Percentiles rank a stretch among this genome's conserved stretches.
These are phyloP conservation scores for Entelurus aequoreus DNA, from an alignment of 2,113 vertebrate species.

Conservation along the genomic window DNA sequence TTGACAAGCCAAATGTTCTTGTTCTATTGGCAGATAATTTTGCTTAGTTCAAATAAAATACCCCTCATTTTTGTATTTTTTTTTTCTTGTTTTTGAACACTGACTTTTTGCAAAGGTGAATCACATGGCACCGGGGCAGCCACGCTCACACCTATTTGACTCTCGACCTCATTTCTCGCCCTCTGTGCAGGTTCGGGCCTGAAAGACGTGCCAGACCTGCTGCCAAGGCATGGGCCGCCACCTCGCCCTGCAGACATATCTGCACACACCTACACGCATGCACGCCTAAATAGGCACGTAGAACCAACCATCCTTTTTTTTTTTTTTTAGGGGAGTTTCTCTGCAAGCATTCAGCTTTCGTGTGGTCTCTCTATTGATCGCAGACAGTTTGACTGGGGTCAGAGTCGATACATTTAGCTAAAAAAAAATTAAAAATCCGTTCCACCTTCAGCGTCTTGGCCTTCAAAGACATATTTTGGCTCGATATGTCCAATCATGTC, in stretches of 20 bases:
- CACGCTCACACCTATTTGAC: slow-evolving; percentile 42
- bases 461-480: neutral
- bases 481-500: neutral
- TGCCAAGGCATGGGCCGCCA: slow-evolving; percentile 71
- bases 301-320: slow-evolving; percentile 7
- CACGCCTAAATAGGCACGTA: slow-evolving; percentile 9
- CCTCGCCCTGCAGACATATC: slow-evolving; percentile 77
- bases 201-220: slow-evolving; percentile 77
- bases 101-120: slow-evolving; percentile 7
- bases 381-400: neutral
- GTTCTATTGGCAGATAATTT: too few species aligned
- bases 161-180: slow-evolving; percentile 31
- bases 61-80: too few species aligned
- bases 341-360: slow-evolving; percentile 2
- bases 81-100: too few species aligned
- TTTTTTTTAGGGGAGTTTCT: neutral
- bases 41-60: too few species aligned
- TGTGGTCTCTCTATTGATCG: neutral
- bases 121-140: slow-evolving; percentile 35
- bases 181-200: slow-evolving; percentile 72
- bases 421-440: too few species aligned
- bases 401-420: too few species aligned
- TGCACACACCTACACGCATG: slow-evolving; percentile 24
- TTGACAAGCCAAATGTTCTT: too few species aligned
- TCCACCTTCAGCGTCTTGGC: neutral